Conservation (phyloP, 2,888 invertebrate species). For the Cloeon dipterum region DNA sequence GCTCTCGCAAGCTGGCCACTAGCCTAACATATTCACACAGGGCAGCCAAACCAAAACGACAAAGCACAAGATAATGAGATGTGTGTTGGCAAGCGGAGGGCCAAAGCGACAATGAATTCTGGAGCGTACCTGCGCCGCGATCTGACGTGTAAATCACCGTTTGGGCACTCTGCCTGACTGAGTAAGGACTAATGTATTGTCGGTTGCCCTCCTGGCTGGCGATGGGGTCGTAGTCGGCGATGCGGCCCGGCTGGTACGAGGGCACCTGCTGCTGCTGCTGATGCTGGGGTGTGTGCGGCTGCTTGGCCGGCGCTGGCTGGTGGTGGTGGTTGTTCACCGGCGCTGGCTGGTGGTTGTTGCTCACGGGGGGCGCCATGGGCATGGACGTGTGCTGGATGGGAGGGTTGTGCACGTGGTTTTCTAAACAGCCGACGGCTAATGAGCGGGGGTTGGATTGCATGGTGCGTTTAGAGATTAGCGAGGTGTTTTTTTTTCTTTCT, state of each 20-base stretch:
- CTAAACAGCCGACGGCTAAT: constrained; percentile 10
- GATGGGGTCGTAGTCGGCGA: constrained; percentile 59
- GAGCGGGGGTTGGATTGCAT: constrained; percentile 8
- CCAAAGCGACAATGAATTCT: too few species aligned
- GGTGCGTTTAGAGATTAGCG: too few species aligned
- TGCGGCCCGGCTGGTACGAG: constrained; percentile 48
- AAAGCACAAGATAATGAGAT: too few species aligned
- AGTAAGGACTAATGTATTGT: constrained; percentile 27
- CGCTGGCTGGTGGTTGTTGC: constrained; percentile 7
- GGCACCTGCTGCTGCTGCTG: constrained; percentile 15
- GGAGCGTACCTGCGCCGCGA: constrained; percentile 34
- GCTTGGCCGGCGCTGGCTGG: constrained; percentile 10
- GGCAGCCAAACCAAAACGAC: too few species aligned
- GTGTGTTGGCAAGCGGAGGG: too few species aligned
- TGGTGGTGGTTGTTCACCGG: constrained; percentile 6
- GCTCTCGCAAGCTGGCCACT: too few species aligned
- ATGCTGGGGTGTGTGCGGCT: constrained; percentile 7
- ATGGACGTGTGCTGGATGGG: constrained; percentile 8
- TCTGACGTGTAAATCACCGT: constrained; percentile 70
- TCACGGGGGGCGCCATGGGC: constrained; percentile 10
- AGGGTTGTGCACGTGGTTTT: constrained; percentile 10
- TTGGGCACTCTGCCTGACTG: constrained; percentile 52
- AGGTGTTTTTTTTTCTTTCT: too few species aligned
- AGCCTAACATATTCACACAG: too few species aligned
- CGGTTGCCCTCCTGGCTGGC: constrained; percentile 1